Evolutionary conservation across 1,140 invertebrate genomes (phyloP).

Genomic region (Trypoxylus dichotomus): DNA sequence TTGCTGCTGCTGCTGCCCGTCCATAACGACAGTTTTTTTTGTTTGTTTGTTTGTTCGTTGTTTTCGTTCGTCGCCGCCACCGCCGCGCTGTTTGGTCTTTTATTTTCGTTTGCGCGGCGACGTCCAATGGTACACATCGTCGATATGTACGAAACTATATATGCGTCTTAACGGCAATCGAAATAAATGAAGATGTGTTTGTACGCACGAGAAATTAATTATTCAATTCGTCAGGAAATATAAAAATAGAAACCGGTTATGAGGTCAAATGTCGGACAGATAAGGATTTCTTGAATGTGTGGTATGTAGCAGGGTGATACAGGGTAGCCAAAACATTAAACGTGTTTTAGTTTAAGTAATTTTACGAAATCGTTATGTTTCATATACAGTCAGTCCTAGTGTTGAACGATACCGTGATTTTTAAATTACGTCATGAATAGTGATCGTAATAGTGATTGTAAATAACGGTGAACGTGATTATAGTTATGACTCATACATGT

Average conservation of each 20-base stretch:
- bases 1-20: neutral
- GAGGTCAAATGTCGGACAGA: neutral
- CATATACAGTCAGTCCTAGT: too few relatives aligned
- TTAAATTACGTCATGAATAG: too few relatives aligned
- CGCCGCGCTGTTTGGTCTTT: neutral
- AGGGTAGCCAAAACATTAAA: neutral
- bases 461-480: too few relatives aligned
- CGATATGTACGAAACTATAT: neutral
- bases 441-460: too few relatives aligned
- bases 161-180: neutral
- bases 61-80: conserved; percentile 6
- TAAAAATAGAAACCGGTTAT: neutral
- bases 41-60: neutral
- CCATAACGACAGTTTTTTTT: neutral
- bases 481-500: too few relatives aligned
- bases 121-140: neutral
- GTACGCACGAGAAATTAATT: neutral
- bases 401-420: too few relatives aligned
- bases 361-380: too few relatives aligned
- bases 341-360: neutral
- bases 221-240: neutral
- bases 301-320: neutral
- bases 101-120: neutral
- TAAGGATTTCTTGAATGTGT: neutral
- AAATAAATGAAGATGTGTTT: too few relatives aligned